phyloP scores from a whole-genome alignment of 2,113 vertebrate genomes.

The Notothenia coriiceps region DNA sequence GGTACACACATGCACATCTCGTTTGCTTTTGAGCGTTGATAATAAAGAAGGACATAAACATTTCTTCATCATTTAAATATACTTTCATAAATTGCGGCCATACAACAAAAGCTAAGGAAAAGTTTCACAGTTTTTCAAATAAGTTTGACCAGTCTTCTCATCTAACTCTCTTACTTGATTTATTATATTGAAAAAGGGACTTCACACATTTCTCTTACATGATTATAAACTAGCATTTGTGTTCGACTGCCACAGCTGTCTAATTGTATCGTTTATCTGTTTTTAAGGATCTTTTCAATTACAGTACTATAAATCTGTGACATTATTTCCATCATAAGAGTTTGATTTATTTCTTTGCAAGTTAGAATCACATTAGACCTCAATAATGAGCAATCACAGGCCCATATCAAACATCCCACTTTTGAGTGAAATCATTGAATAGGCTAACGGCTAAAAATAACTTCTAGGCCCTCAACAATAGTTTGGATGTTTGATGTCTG shows the following conservation, averaged over 20 bases:
- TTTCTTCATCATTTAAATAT: background rate
- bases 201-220: background rate
- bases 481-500: too few species aligned
- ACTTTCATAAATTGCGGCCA: too few species aligned
- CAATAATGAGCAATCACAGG: background rate
- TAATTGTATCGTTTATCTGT: background rate
- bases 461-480: background rate
- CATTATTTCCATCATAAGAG: background rate
- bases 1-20: constrained; percentile 73
- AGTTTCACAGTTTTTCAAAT: too few species aligned
- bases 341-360: background rate
- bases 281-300: background rate
- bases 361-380: background rate
- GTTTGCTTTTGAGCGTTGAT: background rate
- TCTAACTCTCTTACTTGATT: too few species aligned
- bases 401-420: background rate
- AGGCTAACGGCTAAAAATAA: background rate
- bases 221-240: background rate
- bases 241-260: background rate
- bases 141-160: too few species aligned
- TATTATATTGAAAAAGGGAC: background rate
- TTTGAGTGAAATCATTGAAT: background rate
- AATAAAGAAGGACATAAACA: background rate
- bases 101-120: too few species aligned
- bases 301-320: background rate